Evolutionary conservation across 1,140 invertebrate genomes (phyloP).

Genomic region (Cydia fagiglandana): DNA sequence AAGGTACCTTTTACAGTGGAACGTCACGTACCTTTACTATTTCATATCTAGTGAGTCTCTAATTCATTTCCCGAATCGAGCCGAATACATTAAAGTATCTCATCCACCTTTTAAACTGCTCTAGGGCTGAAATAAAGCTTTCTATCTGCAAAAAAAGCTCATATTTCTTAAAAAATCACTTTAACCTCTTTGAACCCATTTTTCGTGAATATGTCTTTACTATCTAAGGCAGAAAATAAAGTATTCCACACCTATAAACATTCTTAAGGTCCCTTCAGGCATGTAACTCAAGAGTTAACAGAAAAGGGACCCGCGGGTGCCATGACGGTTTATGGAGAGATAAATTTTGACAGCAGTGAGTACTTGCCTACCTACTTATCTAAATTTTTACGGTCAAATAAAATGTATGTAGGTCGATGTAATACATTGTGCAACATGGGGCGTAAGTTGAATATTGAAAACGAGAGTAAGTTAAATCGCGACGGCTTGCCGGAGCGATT

Average conservation of each 20-base stretch:
- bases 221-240: neutral
- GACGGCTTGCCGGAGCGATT: no score
- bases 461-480: no score
- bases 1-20: no score
- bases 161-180: neutral
- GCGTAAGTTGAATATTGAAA: no score
- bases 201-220: neutral
- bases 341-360: neutral
- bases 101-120: no score
- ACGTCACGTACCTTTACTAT: no score
- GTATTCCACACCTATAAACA: neutral
- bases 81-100: no score
- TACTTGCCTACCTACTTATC: neutral
- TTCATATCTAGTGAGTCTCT: no score
- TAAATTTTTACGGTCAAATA: conserved; percentile 5
- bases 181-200: neutral
- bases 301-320: neutral
- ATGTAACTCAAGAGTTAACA: conserved; percentile 1
- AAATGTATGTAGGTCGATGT: neutral
- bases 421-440: neutral
- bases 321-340: neutral
- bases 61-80: no score
- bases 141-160: neutral
- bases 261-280: conserved; percentile 1
- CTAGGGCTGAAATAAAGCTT: neutral